A percentile compares a stretch with the other conserved stretches of the same genome.
Evolutionary conservation across 2,113 vertebrate genomes (phyloP).

Genomic region (Tylochromis polylepis): DNA sequence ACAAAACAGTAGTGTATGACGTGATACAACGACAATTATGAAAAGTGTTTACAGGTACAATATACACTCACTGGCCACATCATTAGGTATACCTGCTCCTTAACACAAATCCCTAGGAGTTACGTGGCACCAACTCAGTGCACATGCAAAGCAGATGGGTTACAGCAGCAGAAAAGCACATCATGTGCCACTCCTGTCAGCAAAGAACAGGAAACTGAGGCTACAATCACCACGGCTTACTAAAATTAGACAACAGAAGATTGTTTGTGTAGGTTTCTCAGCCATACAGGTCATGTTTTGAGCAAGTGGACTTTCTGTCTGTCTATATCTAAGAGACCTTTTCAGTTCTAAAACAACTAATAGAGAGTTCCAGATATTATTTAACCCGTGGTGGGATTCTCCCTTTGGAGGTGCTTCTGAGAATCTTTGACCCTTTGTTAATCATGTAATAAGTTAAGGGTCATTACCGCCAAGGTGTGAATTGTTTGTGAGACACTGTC

Average conservation of each 20-base stretch:
- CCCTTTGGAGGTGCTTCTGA: not conserved
- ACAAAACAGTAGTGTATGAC: not conserved
- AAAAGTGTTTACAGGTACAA: not conserved
- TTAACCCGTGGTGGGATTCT: not conserved
- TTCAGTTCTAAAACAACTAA: not conserved
- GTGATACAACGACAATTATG: not conserved
- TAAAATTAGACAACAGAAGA: not conserved
- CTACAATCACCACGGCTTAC: not conserved
- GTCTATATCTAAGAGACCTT: not conserved
- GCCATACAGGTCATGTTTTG: not conserved
- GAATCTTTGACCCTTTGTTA: not conserved
- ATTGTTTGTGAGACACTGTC: fast-evolving
- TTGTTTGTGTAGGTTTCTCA: not conserved
- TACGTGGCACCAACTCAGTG: not conserved
- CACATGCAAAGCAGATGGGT: not conserved
- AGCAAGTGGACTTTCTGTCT: not conserved
- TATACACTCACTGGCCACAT: not conserved
- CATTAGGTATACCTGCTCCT: not conserved
- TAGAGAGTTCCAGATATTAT: not conserved
- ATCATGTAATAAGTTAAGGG: not conserved
- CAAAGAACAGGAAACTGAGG: not conserved
- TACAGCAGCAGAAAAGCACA: not conserved
- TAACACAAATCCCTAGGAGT: not conserved
- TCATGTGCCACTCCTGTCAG: not conserved
- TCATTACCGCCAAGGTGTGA: not conserved